Conservation (phyloP, 2,113 vertebrate genomes). For the Sphaerodactylus townsendi region DNA sequence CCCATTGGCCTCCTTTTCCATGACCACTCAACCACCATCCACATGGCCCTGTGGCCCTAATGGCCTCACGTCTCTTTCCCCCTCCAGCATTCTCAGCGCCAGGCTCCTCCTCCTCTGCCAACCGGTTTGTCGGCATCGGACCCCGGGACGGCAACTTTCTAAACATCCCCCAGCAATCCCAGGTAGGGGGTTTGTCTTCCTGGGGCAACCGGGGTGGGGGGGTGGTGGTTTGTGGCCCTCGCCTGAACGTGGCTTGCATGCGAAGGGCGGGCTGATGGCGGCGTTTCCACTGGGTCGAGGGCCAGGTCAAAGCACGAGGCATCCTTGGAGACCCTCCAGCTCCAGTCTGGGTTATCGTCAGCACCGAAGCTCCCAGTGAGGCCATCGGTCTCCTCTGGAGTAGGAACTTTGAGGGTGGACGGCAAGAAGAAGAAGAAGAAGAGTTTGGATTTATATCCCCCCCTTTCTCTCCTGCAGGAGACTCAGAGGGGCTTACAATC, state of each 20-base stretch:
- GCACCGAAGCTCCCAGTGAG: background rate
- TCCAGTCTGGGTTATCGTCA: background rate
- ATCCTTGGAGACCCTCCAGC: background rate
- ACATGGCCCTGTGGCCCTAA: conserved; percentile 42
- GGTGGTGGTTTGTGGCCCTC: background rate
- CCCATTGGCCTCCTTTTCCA: background rate
- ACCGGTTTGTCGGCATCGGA: conserved; percentile 99
- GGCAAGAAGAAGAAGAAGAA: too few species aligned
- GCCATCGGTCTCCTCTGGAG: background rate
- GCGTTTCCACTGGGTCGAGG: background rate
- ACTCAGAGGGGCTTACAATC: too few species aligned
- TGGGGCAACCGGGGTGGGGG: fast-evolving
- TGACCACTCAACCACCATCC: conserved; percentile 8
- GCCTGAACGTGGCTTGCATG: background rate
- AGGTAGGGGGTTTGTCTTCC: conserved; percentile 74
- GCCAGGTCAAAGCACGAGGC: background rate
- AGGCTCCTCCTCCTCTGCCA: conserved; percentile 92
- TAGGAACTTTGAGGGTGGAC: background rate
- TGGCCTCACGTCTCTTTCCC: conserved; percentile 29
- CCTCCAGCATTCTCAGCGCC: conserved; percentile 92
- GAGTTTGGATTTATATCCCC: too few species aligned
- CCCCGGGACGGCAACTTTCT: conserved; percentile 99
- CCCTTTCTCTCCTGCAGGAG: too few species aligned
- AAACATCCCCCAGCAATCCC: conserved; percentile 96
- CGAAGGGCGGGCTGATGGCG: background rate